Base-by-base conservation (phyloP, 1,140 invertebrate genomes). In the Aphis craccivora region DNA sequence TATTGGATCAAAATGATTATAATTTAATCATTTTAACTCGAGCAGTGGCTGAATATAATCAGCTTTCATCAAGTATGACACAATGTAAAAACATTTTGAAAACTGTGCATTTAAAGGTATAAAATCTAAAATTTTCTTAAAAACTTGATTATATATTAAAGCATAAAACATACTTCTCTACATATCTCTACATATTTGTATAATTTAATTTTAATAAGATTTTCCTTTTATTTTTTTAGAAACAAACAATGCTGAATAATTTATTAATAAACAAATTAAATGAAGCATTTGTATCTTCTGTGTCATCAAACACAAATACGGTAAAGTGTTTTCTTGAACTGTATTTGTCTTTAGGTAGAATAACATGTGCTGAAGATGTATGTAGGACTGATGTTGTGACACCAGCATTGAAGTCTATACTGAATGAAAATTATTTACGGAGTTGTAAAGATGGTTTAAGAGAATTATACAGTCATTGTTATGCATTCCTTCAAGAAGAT, bases 371-470 rank as follows among this genome's bases (percentile, higher is more conserved):
- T 55, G 91, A 93, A 93, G 51, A 93, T 43, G 51, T 93, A 4
- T 93, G 81, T 43, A 45, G 37, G 1, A 30, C 7, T 40, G 76
- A 93, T 40, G 40, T 93, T 40, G 53, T 93, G 30, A 40, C 23
- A n/a, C 91, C 91, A 37, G 51, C 22, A 55, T 86, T 93, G n/a
- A 35, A 35, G 18, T 51, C 51, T 30, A 40, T 93, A 53, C 7
- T 93, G 37, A 93, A 86, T 86, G 91, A 93, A 93, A 84, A 40
- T 93, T 84, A 84, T 93, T 53, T 93, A 43, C 30, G n/a, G 7
- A 86, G 83, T 86, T 93, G 91, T 93, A 93, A 93, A 40, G 48
- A 55, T 86, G 91, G 81, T 22, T 93, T 93, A 43, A 93, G n/a
- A 53, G 81, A 83, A n/a, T 93, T 93, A 25, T 93, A 53, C 25